Base-by-base conservation (phyloP, 2,888 invertebrate genomes). In the Drosophila cracens region DNA sequence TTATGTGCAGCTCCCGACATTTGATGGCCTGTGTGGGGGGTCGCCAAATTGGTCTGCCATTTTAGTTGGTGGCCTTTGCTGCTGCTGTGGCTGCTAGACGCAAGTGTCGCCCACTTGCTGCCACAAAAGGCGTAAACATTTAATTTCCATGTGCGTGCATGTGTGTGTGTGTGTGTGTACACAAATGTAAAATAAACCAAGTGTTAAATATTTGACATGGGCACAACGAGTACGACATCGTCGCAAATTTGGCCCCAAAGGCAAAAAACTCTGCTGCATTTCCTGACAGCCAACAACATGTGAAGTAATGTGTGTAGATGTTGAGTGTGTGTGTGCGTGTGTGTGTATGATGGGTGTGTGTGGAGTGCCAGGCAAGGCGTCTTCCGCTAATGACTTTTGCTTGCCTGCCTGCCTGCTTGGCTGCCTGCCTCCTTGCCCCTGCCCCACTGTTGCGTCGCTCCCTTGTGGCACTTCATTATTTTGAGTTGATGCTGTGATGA, bases 41-140 rank as follows among this genome's bases (percentile, higher is more conserved):
- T 29, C 21, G 51, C 48, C 34, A 62, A 82, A 82, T 85, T 85
- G 83, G 81, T 66, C 70, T 83, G 81, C 67, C 78, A 84, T 82
- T 82, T 84, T 58, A 52, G 67, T 70, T 72, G 67, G 4, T 46
- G 8, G 46, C 21, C 46, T 21, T 4, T 13, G 33, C 33, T 33
- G 33, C 43, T 16, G 25, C 16, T 16, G 46, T 16, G 25, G 46
- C 46, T 69, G 34, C 34, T 18, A 52, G 29, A 46, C 29, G 36
- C 62, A 38, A 53, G 56, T 67, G 73, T 72, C 87, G 84, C 87
- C 87, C 85, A 81, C 83, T 85, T 80, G 79, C 81, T 82, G 84
- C 79, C 88, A 86, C 82, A 89, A 84, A 82, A 89, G 87, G 87
- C 87, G 87, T 87, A 87, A 87, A 89, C 89, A 89, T 87, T 86